These are phyloP conservation scores for Drosophila kurseongensis DNA, from an alignment of 1,140 invertebrate species.

Conservation along the genomic window DNA sequence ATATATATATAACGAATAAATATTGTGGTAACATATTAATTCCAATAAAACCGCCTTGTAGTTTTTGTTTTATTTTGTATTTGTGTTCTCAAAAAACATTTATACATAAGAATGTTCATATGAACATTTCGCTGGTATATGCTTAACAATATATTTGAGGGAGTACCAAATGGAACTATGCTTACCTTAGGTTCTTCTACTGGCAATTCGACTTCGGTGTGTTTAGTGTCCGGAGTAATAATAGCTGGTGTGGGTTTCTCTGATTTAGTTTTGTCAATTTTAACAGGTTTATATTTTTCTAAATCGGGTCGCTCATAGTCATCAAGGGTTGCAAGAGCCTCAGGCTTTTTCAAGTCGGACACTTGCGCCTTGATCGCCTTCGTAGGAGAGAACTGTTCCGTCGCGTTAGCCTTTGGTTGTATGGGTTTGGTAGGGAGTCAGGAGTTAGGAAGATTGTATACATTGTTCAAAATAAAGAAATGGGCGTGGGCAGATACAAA, in stretches of 20 bases:
- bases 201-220: conserved; percentile 43
- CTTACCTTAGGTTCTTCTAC: conserved; percentile 63
- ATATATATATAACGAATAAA: neutral
- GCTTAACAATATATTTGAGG: neutral
- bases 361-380: conserved; percentile 58
- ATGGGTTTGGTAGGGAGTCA: conserved; percentile 3
- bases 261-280: conserved; percentile 55
- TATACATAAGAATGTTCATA: neutral
- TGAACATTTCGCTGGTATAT: neutral
- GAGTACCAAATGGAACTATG: neutral
- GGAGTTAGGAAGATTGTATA: neutral
- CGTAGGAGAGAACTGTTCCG: conserved; percentile 52
- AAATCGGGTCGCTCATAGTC: conserved; percentile 86
- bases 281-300: conserved; percentile 85
- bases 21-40: neutral
- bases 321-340: conserved; percentile 62
- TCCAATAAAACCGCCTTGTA: neutral
- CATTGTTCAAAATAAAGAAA: neutral
- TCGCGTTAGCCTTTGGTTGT: conserved; percentile 56
- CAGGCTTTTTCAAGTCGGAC: conserved; percentile 66
- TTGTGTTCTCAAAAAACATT: neutral
- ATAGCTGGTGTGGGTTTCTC: conserved; percentile 37
- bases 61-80: neutral
- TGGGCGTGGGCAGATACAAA: neutral
- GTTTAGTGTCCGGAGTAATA: conserved; percentile 44